Base-by-base conservation (phyloP, 1,140 invertebrate species). In the Lepidurus packardi region DNA sequence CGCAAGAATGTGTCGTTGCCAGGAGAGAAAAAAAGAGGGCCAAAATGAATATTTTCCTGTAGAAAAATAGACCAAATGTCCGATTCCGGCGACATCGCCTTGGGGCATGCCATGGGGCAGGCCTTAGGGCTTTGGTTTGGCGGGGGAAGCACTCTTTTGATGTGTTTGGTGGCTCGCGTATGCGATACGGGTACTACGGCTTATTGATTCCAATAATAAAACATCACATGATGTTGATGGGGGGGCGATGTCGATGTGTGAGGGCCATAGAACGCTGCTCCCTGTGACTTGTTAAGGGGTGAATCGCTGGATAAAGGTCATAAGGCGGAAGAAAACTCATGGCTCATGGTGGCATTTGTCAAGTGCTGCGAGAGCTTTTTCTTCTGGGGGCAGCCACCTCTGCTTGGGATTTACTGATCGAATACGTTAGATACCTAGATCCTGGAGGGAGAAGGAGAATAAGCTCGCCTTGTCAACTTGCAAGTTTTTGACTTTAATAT, bases 151-250 rank as follows among this genome's bases (percentile, higher is more conserved):
- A 3, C 1, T 47, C 21, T 65, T 65, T 65, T 16, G 13, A n/a
- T 65, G 53, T 11, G 13, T 16, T 9, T 11, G 45, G 45, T 47
- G 16, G 45, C 45, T 10, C 45, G 10, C 16, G 16, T 47, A 47
- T 47, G 45, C 45, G 45, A 47, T 47, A 47, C 45, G 45, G 45
- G 10, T 16, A 47, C 45, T 21, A 65, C n/a, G 53, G 53, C 53
- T 65, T 65, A 65, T 65, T 65, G 53, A 65, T 65, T 65, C 53
- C 53, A 65, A 65, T 65, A 65, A 65, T 65, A 65, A 9, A 65
- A 65, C 53, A 65, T 65, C 53, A 65, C 53, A 65, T 65, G 53
- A 65, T 9, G 53, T n/a, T 65, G 53, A 65, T 5, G 53, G 53
- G n/a, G n/a, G 4, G 53, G 13, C 34, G 34, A 34, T 34, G 34